A percentile compares a stretch with the other conserved stretches of the same genome.
Evolutionary conservation across 2,113 vertebrate species (phyloP).

Genomic region (Myotis lucifugus): DNA sequence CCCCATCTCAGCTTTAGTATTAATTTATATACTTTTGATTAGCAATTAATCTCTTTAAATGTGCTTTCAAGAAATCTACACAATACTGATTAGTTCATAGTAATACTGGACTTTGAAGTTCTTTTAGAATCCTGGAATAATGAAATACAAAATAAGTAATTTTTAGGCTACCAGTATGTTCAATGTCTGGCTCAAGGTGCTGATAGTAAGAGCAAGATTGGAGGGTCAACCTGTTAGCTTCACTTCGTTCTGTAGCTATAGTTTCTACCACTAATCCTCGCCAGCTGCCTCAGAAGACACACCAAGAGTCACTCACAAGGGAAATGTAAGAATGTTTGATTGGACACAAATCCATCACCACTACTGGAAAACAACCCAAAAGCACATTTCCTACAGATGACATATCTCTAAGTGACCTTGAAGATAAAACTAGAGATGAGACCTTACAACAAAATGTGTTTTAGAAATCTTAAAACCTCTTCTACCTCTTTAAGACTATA

Average conservation of each 20-base stretch:
- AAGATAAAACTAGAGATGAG: conserved; percentile 19
- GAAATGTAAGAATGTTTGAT: conserved; percentile 12
- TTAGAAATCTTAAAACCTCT: conserved; percentile 13
- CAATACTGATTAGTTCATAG: conserved; percentile 23
- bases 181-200: background rate
- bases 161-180: background rate
- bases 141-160: conserved; percentile 38
- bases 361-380: background rate
- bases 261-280: background rate
- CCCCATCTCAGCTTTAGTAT: background rate
- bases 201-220: background rate
- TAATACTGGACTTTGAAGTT: background rate
- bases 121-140: conserved; percentile 28
- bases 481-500: background rate
- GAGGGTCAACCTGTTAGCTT: conserved; percentile 20
- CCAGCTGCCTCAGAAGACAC: conserved; percentile 4
- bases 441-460: conserved; percentile 35
- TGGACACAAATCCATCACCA: conserved; percentile 47
- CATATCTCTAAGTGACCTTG: background rate
- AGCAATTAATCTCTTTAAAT: background rate
- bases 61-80: background rate
- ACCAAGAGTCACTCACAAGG: background rate
- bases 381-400: background rate
- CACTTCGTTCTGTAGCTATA: background rate
- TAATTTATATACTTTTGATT: background rate